These are phyloP conservation scores for Corythoichthys haematopterus DNA, from an alignment of 2,113 vertebrate species.

Conservation along the genomic window DNA sequence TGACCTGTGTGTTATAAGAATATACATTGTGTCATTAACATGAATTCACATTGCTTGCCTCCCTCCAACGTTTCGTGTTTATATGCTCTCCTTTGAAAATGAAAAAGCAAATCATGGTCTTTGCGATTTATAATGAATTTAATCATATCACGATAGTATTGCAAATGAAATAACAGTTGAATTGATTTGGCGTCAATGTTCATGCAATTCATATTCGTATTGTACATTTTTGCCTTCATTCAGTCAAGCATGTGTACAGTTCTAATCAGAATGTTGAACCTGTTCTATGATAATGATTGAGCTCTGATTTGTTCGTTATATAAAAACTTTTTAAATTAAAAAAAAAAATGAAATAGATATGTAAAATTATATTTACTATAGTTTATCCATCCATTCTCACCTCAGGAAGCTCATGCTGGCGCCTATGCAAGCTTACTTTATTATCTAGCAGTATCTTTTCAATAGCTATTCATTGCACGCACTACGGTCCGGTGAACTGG, in stretches of 20 bases:
- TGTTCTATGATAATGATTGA: background rate
- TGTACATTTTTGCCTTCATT: conserved; percentile 25
- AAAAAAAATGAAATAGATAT: background rate
- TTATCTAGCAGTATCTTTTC: conserved; percentile 13
- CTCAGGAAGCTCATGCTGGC: no score
- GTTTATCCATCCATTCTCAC: background rate
- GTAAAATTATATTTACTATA: background rate
- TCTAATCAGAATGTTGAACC: background rate
- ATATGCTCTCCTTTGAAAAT: no score
- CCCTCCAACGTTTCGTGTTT: no score
- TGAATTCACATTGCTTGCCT: no score
- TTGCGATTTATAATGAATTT: no score
- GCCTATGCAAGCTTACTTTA: background rate
- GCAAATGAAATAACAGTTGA: no score
- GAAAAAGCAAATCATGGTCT: no score
- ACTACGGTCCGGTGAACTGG: background rate
- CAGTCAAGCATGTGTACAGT: conserved; percentile 7
- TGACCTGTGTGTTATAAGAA: no score
- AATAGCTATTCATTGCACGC: conserved; percentile 15
- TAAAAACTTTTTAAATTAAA: background rate
- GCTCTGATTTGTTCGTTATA: background rate
- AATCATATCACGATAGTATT: no score
- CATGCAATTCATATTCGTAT: conserved; percentile 1
- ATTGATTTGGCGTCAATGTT: background rate
- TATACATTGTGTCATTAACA: no score